A percentile compares a stretch with the other conserved stretches of the same genome.
Conservation (phyloP, 2,113 vertebrate genomes). For the Meles meles region DNA sequence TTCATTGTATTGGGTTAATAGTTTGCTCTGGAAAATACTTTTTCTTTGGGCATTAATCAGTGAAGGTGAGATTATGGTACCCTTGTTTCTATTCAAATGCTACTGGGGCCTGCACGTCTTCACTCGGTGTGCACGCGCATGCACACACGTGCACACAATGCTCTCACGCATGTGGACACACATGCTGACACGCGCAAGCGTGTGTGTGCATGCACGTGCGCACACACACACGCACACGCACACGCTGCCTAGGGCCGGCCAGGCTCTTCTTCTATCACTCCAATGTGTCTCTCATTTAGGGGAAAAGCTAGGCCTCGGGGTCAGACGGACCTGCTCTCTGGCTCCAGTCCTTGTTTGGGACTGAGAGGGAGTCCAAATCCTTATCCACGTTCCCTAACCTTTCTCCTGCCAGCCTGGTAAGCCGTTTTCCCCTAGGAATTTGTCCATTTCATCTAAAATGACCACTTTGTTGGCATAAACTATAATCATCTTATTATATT, state of each 20-base stretch:
- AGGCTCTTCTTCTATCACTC: not conserved
- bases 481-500: not conserved
- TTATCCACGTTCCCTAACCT: not conserved
- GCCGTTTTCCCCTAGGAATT: not conserved
- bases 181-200: too few species aligned
- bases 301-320: not conserved
- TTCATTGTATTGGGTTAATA: not conserved
- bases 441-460: not conserved
- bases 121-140: not conserved
- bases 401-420: not conserved
- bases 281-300: rapidly evolving
- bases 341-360: not conserved
- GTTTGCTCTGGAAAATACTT: not conserved
- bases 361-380: not conserved
- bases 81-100: not conserved
- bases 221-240: not conserved
- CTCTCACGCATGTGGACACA: not conserved
- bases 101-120: rapidly evolving
- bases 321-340: not conserved
- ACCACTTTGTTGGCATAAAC: not conserved
- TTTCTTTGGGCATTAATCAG: not conserved
- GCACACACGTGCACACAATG: not conserved
- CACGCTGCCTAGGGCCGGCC: rapidly evolving
- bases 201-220: rapidly evolving
- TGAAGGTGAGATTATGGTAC: not conserved